Percentiles rank a stretch among this genome's conserved stretches.
Conservation (phyloP, 2,797 vertebrate genomes). For the Artibeus jamaicensis region DNA sequence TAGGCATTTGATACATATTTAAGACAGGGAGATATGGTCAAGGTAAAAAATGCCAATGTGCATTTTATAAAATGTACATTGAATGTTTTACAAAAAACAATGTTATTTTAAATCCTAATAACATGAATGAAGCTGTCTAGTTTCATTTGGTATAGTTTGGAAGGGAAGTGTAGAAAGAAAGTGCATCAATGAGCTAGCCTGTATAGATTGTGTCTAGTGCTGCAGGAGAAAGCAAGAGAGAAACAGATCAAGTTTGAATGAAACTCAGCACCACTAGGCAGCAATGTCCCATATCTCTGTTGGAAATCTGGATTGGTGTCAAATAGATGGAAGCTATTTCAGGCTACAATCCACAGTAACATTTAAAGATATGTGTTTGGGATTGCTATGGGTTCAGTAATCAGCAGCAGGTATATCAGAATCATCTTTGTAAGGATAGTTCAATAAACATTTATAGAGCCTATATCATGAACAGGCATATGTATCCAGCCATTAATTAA, state of each 20-base stretch:
- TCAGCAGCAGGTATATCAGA: neutral
- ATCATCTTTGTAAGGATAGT: neutral
- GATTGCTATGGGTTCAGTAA: neutral
- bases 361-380: neutral
- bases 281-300: neutral
- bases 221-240: neutral
- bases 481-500: neutral
- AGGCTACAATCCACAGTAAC: neutral
- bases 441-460: conserved; percentile 3
- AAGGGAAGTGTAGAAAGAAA: neutral
- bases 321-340: neutral
- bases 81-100: neutral
- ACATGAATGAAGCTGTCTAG: neutral
- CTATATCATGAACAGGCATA: neutral
- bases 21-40: neutral
- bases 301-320: neutral
- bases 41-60: neutral
- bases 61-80: conserved; percentile 21
- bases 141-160: neutral
- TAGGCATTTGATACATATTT: conserved; percentile 31
- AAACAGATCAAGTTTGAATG: neutral
- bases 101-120: neutral
- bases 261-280: conserved; percentile 24
- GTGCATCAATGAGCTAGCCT: neutral
- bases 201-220: neutral